phyloP scores from a whole-genome alignment of 2,797 vertebrate species.

The Moxostoma hubbsi region DNA sequence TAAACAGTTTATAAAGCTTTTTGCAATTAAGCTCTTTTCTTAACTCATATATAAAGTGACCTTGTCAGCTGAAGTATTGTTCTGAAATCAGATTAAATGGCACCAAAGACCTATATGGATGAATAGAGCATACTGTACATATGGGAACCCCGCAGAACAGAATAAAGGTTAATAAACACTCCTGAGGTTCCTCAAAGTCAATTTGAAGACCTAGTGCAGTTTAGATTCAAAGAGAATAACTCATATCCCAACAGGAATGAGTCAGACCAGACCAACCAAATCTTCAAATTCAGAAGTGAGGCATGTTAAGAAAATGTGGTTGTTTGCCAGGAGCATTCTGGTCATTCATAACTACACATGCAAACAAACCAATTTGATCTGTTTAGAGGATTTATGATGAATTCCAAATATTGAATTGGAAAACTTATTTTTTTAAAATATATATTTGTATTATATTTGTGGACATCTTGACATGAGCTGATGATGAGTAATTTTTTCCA shows the following conservation, averaged over 20 bases:
- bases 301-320: too few species aligned
- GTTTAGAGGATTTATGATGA: too few species aligned
- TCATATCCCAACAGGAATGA: too few species aligned
- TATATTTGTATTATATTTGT: too few species aligned
- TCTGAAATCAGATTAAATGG: constrained; percentile 4
- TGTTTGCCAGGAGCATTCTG: too few species aligned
- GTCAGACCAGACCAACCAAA: too few species aligned
- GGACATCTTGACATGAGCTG: too few species aligned
- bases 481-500: too few species aligned
- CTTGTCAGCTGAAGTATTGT: neutral
- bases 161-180: neutral
- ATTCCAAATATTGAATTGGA: too few species aligned
- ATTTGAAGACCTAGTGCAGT: neutral
- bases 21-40: constrained; percentile 1
- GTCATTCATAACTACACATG: too few species aligned
- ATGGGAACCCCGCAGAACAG: neutral
- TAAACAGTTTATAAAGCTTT: neutral
- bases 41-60: constrained; percentile 2
- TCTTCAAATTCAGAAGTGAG: neutral
- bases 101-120: neutral
- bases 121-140: neutral
- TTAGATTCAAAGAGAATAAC: constrained; percentile 4
- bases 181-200: neutral
- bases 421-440: too few species aligned
- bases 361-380: too few species aligned